Conservation (phyloP, 2,113 vertebrate species). For the Chionodraco myersi region DNA sequence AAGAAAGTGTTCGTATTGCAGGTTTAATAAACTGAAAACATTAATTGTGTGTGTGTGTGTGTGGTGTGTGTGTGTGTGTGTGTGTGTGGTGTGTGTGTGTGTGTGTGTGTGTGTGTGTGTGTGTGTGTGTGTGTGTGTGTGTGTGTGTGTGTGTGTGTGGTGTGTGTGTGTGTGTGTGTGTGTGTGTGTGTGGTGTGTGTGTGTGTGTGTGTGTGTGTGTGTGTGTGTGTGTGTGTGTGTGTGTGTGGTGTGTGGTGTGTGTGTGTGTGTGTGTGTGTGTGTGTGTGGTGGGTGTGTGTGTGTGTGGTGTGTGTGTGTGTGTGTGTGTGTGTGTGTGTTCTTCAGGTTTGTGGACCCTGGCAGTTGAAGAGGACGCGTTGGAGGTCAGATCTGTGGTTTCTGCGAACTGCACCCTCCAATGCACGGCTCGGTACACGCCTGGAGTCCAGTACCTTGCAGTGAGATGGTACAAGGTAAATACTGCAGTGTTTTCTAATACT, state of each 20-base stretch:
- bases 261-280: no score
- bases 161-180: no score
- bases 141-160: no score
- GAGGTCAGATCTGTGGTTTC: not conserved
- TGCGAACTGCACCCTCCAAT: constrained; percentile 1
- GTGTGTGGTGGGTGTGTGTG: no score
- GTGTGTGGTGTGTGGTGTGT: no score
- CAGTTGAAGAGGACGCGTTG: no score
- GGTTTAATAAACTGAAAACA: not conserved
- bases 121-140: no score
- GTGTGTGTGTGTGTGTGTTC: not conserved
- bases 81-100: no score
- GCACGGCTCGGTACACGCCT: not conserved
- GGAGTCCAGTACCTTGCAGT: constrained; percentile 64
- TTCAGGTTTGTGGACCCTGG: not conserved
- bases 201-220: no score
- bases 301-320: not conserved
- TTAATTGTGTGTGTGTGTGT: no score
- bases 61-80: not conserved
- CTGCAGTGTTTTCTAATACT: not conserved
- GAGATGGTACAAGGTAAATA: constrained; percentile 80
- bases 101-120: no score
- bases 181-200: not conserved
- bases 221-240: no score
- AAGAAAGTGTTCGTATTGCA: not conserved